phyloP scores from a whole-genome alignment of 2,113 vertebrate species.

The Oplegnathus fasciatus region DNA sequence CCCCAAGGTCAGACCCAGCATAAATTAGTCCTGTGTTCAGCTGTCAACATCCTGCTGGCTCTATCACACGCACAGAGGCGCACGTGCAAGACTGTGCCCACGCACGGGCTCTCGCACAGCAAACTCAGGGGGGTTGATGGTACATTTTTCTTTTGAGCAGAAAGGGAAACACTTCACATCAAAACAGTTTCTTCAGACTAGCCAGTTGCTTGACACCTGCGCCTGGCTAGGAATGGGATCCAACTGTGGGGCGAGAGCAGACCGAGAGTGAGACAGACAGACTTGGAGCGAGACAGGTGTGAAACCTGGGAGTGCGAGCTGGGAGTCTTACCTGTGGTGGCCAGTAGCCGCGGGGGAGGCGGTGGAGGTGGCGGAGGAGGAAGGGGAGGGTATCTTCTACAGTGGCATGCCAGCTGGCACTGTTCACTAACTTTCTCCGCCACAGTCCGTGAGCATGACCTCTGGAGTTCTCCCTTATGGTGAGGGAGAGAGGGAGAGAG shows the following conservation, averaged over 20 bases:
- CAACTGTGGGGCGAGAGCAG: constrained; percentile 25
- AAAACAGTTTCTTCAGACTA: constrained; percentile 50
- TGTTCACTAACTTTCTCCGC: constrained; percentile 89
- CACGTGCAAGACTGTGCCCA: constrained; percentile 35
- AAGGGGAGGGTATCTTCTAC: constrained; percentile 91
- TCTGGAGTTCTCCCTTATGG: constrained; percentile 92
- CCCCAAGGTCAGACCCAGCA: constrained; percentile 78
- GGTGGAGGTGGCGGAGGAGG: constrained; percentile 94
- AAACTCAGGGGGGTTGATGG: constrained; percentile 43
- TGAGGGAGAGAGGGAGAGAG: constrained; percentile 68
- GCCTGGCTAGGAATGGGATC: constrained; percentile 26
- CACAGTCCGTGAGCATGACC: constrained; percentile 91
- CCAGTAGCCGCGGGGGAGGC: constrained; percentile 90
- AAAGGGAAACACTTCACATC: constrained; percentile 54
- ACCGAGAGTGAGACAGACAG: constrained; percentile 40
- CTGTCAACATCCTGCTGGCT: constrained; percentile 78
- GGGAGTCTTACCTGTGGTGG: constrained; percentile 86
- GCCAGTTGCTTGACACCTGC: constrained; percentile 44
- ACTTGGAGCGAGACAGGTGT: constrained; percentile 50
- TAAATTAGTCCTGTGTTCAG: constrained; percentile 81
- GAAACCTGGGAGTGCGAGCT: constrained; percentile 33
- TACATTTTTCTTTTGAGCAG: constrained; percentile 36
- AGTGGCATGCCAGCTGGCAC: constrained; percentile 93
- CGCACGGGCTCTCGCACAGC: constrained; percentile 30
- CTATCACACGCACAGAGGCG: constrained; percentile 48